These are phyloP conservation scores for Buathra laborator DNA, from an alignment of 2,888 invertebrate genomes.

Conservation along the genomic window DNA sequence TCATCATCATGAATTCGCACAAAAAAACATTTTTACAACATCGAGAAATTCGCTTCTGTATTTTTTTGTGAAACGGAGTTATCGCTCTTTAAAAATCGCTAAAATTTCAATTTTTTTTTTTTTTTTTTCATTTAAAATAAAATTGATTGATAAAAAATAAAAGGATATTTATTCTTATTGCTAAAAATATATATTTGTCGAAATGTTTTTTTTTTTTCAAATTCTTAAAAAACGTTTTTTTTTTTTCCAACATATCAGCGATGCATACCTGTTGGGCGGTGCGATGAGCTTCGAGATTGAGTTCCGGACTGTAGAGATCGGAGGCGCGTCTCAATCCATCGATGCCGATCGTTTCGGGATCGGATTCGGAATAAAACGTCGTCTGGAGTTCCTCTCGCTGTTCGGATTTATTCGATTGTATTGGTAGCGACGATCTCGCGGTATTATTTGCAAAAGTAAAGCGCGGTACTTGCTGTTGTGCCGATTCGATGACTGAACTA, in stretches of 20 bases:
- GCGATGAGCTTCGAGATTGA: slow-evolving; percentile 83
- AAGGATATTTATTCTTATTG: too few species aligned
- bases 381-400: slow-evolving; percentile 63
- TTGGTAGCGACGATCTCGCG: slow-evolving; percentile 63
- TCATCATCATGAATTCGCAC: too few species aligned
- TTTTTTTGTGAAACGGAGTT: too few species aligned
- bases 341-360: slow-evolving; percentile 67
- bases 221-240: too few species aligned
- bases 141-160: not conserved
- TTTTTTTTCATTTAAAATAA: not conserved
- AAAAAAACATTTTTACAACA: too few species aligned
- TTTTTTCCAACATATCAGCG: not conserved
- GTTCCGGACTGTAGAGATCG: slow-evolving; percentile 83
- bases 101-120: not conserved
- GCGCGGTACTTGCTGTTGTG: slow-evolving; percentile 80
- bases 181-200: too few species aligned
- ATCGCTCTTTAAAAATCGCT: too few species aligned
- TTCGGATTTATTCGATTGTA: slow-evolving; percentile 68
- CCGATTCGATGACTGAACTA: slow-evolving; percentile 80
- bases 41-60: too few species aligned
- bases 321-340: slow-evolving; percentile 74
- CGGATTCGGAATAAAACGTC: slow-evolving; percentile 75
- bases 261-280: slow-evolving; percentile 82
- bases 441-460: slow-evolving; percentile 76
- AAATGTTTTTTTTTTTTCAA: too few species aligned